A percentile compares a stretch with the other conserved stretches of the same genome.
Conservation (phyloP, 2,113 vertebrate genomes). For the Hystrix brachyura region DNA sequence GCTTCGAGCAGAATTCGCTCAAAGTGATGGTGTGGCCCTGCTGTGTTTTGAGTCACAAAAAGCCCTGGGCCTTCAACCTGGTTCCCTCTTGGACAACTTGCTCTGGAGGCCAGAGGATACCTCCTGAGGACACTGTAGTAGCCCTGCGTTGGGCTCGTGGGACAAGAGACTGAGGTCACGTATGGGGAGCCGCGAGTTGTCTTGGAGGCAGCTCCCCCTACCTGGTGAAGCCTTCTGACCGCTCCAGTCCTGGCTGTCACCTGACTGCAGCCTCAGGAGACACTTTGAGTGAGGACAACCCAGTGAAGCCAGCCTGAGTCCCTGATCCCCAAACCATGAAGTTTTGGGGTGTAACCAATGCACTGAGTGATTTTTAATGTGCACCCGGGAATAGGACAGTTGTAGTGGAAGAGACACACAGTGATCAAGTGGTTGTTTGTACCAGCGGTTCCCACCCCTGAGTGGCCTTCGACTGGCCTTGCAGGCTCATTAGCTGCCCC, state of each 20-base stretch:
- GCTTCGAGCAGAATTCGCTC: not conserved
- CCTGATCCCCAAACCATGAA: not conserved
- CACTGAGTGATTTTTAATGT: not conserved
- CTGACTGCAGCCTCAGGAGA: not conserved
- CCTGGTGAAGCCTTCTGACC: not conserved
- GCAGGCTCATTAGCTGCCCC: too few species aligned
- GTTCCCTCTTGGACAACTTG: not conserved
- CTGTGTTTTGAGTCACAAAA: not conserved
- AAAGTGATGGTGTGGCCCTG: not conserved
- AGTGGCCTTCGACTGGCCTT: not conserved
- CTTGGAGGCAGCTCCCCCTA: not conserved
- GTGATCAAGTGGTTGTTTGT: not conserved
- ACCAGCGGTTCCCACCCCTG: not conserved
- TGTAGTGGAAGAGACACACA: not conserved
- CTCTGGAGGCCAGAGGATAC: not conserved
- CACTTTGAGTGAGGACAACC: not conserved
- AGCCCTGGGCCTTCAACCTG: not conserved
- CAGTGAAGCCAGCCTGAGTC: too few species aligned
- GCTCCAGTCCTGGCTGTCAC: not conserved
- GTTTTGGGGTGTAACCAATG: not conserved
- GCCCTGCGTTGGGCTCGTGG: accelerated
- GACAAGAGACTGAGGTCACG: not conserved
- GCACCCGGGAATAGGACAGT: too few species aligned
- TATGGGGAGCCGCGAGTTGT: too few species aligned
- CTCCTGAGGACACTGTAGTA: not conserved